Evolutionary conservation across 2,113 vertebrate genomes (phyloP).

Genomic region (Trogon melanurus): DNA sequence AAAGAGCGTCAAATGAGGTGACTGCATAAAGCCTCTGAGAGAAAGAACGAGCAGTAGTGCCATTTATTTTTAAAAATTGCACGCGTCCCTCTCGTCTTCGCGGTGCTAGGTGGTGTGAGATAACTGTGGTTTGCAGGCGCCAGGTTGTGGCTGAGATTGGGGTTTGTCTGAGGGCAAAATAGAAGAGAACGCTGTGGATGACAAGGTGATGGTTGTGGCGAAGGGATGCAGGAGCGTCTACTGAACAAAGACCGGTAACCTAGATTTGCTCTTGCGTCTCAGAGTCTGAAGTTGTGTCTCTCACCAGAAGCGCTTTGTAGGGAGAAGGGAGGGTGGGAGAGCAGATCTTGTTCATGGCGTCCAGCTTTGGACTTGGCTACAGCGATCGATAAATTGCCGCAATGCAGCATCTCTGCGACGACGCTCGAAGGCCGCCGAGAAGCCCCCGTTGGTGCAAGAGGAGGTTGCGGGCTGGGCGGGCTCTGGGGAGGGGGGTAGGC

Average conservation of each 20-base stretch:
- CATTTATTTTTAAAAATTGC: neutral
- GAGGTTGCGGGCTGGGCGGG: slow-evolving; percentile 64
- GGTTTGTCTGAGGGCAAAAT: neutral
- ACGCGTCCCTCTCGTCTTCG: neutral
- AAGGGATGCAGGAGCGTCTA: neutral
- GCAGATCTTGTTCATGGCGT: neutral
- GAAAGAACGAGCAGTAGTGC: accelerated
- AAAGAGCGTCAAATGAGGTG: neutral
- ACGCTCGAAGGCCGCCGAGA: slow-evolving; percentile 19
- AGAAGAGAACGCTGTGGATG: neutral
- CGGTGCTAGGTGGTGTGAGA: neutral
- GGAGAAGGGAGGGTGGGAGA: neutral
- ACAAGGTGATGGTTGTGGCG: neutral
- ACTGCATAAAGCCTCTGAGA: neutral
- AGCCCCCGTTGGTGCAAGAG: slow-evolving; percentile 62
- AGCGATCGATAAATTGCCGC: slow-evolving; percentile 46
- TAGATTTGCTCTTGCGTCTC: neutral
- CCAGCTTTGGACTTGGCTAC: neutral
- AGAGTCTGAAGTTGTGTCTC: neutral
- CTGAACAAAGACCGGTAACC: neutral
- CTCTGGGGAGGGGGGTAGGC: slow-evolving; percentile 60
- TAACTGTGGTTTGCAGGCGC: neutral
- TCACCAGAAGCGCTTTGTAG: neutral
- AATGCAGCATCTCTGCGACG: slow-evolving; percentile 69
- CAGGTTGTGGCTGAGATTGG: neutral